Evolutionary conservation across 2,797 vertebrate species (phyloP).

Genomic region (Peromyscus eremicus): DNA sequence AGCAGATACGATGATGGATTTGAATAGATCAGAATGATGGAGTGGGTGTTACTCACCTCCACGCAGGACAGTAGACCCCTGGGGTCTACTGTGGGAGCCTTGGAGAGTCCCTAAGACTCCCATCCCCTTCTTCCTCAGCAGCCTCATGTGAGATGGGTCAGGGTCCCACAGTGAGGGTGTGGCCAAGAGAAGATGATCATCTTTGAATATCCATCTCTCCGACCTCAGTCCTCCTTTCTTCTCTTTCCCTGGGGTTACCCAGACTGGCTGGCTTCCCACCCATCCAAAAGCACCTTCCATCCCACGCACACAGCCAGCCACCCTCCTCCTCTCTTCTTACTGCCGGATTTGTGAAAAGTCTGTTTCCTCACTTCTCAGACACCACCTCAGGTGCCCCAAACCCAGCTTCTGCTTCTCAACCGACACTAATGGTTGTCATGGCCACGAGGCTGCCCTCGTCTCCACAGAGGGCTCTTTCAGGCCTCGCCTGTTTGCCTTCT

Average conservation of each 20-base stretch:
- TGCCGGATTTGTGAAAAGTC: conserved; percentile 15
- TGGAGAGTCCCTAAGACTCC: not conserved
- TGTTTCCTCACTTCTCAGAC: not conserved
- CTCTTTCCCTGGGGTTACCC: not conserved
- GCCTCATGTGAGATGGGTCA: not conserved
- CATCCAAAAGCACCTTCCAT: not conserved
- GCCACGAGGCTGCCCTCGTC: not conserved
- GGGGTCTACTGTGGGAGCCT: not conserved
- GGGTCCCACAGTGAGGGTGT: not conserved
- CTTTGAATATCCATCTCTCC: not conserved
- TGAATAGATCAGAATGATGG: not conserved
- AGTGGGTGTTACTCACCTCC: not conserved
- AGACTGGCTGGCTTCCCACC: not conserved
- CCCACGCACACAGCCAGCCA: not conserved
- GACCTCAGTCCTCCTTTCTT: not conserved
- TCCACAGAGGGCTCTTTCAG: not conserved
- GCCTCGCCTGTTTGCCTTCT: not conserved
- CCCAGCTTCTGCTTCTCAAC: not conserved
- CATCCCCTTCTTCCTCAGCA: not conserved
- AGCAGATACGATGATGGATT: not conserved
- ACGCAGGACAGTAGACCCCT: not conserved
- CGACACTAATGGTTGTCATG: not conserved
- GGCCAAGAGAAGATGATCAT: not conserved
- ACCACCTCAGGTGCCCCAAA: not conserved
- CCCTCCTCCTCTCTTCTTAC: not conserved